These are phyloP conservation scores for Platycheirus albimanus DNA, from an alignment of 2,888 invertebrate genomes.

Conservation along the genomic window DNA sequence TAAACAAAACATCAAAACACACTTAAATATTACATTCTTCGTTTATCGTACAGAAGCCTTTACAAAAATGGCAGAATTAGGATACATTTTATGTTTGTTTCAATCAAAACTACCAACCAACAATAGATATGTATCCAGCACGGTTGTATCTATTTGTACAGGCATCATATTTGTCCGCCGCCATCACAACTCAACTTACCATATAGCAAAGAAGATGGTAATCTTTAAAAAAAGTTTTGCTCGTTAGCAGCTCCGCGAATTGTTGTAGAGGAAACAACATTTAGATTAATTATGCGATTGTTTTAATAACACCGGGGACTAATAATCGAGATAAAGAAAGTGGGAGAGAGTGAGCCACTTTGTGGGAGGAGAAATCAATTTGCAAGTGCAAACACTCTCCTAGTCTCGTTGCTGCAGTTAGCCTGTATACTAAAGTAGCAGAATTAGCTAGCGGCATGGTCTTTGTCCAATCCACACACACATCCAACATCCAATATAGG, in stretches of 20 bases:
- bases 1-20: constrained; percentile 35
- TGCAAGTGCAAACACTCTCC: constrained; percentile 69
- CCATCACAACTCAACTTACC: constrained; percentile 37
- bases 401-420: constrained; percentile 1
- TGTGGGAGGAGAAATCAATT: constrained; percentile 73
- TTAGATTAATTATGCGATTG: constrained; percentile 74
- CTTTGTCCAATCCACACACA: constrained; percentile 42
- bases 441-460: constrained; percentile 41
- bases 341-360: constrained; percentile 34
- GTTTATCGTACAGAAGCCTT: too few species aligned
- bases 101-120: constrained; percentile 46
- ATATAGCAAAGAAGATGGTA: constrained; percentile 51
- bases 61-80: too few species aligned
- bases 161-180: constrained; percentile 50
- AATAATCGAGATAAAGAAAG: constrained; percentile 64
- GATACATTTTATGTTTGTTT: constrained; percentile 54
- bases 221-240: constrained; percentile 51
- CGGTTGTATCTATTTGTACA: neutral
- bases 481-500: constrained; percentile 23
- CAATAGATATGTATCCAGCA: constrained; percentile 1
- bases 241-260: constrained; percentile 64
- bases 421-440: neutral
- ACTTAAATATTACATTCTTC: too few species aligned
- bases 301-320: constrained; percentile 62
- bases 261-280: constrained; percentile 52